phyloP scores from a whole-genome alignment of 2,888 invertebrate species.

The Cerastis rubricosa region DNA sequence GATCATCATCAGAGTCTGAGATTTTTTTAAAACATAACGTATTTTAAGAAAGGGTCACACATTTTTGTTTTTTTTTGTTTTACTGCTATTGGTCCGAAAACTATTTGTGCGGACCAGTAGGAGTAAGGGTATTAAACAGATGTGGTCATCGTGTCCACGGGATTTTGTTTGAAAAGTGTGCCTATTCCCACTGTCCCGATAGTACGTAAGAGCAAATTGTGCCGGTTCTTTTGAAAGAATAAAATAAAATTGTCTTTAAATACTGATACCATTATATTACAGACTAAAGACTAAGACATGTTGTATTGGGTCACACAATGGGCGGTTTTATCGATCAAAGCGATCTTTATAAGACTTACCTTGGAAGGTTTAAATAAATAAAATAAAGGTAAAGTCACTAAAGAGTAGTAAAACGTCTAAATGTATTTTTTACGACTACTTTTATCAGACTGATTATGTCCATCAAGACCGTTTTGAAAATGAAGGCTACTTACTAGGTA shows the following conservation, averaged over 20 bases:
- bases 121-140: too few relatives aligned
- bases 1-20: too few relatives aligned
- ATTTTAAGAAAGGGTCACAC: too few relatives aligned
- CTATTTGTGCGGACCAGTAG: too few relatives aligned
- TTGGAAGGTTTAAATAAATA: neutral
- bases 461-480: neutral
- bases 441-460: conserved; percentile 1
- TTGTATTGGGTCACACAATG: neutral
- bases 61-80: too few relatives aligned
- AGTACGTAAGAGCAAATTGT: neutral
- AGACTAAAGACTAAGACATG: neutral
- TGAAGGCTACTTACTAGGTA: neutral
- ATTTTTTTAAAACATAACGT: too few relatives aligned
- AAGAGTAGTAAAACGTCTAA: too few relatives aligned
- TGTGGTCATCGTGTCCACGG: too few relatives aligned
- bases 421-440: neutral
- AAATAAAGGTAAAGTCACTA: too few relatives aligned
- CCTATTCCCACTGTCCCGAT: too few relatives aligned
- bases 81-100: too few relatives aligned
- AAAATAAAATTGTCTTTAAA: neutral
- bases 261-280: neutral
- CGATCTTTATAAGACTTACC: neutral
- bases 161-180: too few relatives aligned
- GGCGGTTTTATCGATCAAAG: neutral
- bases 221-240: neutral